Evolutionary conservation across 1,140 invertebrate species (phyloP).

Genomic region (Bilobella aurantiaca): DNA sequence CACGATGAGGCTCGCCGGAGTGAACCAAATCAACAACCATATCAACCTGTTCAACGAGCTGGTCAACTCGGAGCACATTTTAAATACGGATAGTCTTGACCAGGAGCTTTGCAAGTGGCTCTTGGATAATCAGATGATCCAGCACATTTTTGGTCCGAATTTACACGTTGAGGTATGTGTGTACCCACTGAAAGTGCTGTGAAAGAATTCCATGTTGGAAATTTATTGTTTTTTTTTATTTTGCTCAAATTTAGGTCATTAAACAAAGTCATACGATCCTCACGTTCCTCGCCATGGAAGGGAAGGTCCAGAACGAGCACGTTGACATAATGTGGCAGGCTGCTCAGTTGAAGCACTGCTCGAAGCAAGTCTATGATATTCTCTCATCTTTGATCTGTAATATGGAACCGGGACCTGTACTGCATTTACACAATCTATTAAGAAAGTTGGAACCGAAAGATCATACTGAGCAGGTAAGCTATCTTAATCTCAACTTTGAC

Average conservation of each 20-base stretch:
- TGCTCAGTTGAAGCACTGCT: conserved; percentile 85
- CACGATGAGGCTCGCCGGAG: conserved; percentile 79
- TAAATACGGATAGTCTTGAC: conserved; percentile 71
- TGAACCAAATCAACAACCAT: conserved; percentile 88
- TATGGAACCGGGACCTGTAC: conserved; percentile 72
- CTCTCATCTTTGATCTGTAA: conserved; percentile 80
- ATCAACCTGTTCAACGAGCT: conserved; percentile 82
- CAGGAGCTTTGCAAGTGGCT: conserved; percentile 77
- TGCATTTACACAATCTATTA: conserved; percentile 73
- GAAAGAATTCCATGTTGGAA: no score
- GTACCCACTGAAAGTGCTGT: no score
- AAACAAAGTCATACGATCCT: conserved; percentile 88
- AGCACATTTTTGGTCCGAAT: conserved; percentile 91
- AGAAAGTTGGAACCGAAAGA: conserved; percentile 75
- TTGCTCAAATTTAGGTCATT: no score
- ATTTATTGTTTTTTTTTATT: no score
- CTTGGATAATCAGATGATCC: conserved; percentile 79
- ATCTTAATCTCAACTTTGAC: no score
- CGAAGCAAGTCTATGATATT: conserved; percentile 82
- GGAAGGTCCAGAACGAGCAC: conserved; percentile 77
- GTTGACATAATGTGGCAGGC: conserved; percentile 88
- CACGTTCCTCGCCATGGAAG: conserved; percentile 83
- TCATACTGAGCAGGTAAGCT: conserved; percentile 75
- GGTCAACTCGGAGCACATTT: conserved; percentile 70
- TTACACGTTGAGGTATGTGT: conserved; percentile 66